Conservation (phyloP, 2,888 invertebrate species). For the Oscheius myriophilus region DNA sequence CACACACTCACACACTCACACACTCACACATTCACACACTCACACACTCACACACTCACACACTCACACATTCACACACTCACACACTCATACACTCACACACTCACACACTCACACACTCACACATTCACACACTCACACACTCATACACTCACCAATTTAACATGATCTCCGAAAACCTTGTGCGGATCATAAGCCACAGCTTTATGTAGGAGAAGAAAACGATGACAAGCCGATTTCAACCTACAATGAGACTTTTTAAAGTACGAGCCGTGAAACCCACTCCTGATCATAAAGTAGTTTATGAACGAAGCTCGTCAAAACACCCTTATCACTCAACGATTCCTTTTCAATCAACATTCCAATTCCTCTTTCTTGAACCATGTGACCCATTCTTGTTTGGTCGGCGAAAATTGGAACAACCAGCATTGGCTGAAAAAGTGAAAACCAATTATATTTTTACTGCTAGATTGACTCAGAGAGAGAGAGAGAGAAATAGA, state of each 20-base stretch:
- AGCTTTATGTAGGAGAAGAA: neutral
- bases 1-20: too few species aligned
- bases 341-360: slow-evolving; percentile 3
- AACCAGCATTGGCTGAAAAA: slow-evolving; percentile 71
- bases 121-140: too few species aligned
- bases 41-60: too few species aligned
- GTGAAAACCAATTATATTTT: too few species aligned
- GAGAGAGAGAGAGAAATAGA: too few species aligned
- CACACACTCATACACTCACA: too few species aligned
- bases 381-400: slow-evolving; percentile 66
- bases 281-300: slow-evolving; percentile 14
- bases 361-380: slow-evolving; percentile 37
- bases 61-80: too few species aligned
- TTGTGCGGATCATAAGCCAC: slow-evolving; percentile 12
- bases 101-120: too few species aligned
- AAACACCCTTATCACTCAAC: neutral
- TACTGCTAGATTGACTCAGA: too few species aligned
- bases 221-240: slow-evolving; percentile 8
- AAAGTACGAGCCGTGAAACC: neutral
- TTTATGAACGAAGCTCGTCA: neutral
- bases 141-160: slow-evolving; percentile 22
- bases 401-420: slow-evolving; percentile 72
- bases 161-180: slow-evolving; percentile 14
- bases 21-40: too few species aligned
- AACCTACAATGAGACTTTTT: slow-evolving; percentile 3